Percentiles rank a stretch among this genome's conserved stretches.
Conservation (phyloP, 2,113 vertebrate species). For the Calidris pygmaea region DNA sequence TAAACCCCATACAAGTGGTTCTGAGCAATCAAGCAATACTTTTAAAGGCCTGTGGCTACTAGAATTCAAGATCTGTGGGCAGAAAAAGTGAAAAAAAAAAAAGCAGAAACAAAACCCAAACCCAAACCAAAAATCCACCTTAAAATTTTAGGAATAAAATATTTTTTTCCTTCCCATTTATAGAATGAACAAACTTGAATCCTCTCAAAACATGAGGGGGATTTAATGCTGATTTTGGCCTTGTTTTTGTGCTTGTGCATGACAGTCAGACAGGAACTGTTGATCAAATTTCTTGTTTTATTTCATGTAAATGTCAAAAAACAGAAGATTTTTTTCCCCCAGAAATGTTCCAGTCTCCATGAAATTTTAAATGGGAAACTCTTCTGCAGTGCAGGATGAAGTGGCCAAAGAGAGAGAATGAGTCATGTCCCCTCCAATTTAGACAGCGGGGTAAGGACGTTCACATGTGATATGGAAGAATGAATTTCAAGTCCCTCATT, state of each 20-base stretch:
- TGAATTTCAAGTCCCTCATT: background rate
- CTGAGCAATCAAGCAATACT: background rate
- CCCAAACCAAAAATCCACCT: background rate
- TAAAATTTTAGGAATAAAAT: background rate
- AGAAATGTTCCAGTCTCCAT: background rate
- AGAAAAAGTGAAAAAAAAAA: background rate
- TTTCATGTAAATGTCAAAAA: background rate
- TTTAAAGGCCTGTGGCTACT: background rate
- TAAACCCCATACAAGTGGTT: background rate
- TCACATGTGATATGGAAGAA: background rate
- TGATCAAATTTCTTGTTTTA: background rate
- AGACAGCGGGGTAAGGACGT: background rate
- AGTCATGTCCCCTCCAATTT: background rate
- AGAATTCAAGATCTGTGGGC: background rate
- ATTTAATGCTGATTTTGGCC: constrained; percentile 5
- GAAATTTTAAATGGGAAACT: constrained; percentile 20
- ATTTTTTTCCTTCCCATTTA: background rate
- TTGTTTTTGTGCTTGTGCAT: background rate
- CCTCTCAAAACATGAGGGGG: background rate
- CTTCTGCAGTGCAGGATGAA: background rate
- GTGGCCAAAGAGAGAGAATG: background rate
- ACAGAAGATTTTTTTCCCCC: background rate
- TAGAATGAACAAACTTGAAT: background rate
- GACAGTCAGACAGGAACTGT: background rate
- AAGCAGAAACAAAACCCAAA: background rate